These are phyloP conservation scores for Leptobrachium ailaonicum DNA, from an alignment of 2,113 vertebrate species.

Conservation along the genomic window DNA sequence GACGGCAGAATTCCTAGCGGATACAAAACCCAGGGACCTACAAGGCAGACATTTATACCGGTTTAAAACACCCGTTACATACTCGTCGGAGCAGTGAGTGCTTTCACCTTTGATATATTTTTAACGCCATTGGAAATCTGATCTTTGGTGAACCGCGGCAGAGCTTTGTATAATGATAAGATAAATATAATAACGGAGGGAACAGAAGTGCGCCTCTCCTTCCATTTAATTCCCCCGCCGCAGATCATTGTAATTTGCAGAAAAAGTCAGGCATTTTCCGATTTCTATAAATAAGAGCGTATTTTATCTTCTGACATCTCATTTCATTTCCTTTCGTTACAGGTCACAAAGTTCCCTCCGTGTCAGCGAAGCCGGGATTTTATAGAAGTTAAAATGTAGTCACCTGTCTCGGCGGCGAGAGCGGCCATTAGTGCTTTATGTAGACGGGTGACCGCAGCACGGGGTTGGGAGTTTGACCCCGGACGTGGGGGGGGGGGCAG, in stretches of 20 bases:
- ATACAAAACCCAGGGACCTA: background rate
- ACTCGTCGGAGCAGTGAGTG: background rate
- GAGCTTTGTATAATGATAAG: constrained; percentile 32
- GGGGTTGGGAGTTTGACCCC: background rate
- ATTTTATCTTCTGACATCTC: constrained; percentile 42
- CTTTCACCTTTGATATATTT: constrained; percentile 19
- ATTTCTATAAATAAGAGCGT: constrained; percentile 45
- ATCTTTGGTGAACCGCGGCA: background rate
- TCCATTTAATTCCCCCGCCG: constrained; percentile 22
- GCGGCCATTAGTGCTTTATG: background rate
- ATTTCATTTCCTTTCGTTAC: constrained; percentile 35
- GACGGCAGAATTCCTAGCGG: no score
- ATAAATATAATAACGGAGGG: constrained; percentile 24
- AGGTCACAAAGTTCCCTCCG: constrained; percentile 35
- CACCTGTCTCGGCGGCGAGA: background rate
- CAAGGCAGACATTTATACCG: background rate
- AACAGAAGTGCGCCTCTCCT: background rate
- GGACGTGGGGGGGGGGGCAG: background rate
- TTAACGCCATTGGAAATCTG: constrained; percentile 28
- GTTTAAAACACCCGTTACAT: background rate
- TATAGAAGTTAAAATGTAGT: background rate
- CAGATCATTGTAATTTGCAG: constrained; percentile 37
- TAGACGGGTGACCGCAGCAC: background rate
- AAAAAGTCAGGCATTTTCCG: constrained; percentile 18
- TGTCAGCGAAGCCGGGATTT: background rate